Conservation (phyloP, 2,888 invertebrate species). For the Escarpia spicata region DNA sequence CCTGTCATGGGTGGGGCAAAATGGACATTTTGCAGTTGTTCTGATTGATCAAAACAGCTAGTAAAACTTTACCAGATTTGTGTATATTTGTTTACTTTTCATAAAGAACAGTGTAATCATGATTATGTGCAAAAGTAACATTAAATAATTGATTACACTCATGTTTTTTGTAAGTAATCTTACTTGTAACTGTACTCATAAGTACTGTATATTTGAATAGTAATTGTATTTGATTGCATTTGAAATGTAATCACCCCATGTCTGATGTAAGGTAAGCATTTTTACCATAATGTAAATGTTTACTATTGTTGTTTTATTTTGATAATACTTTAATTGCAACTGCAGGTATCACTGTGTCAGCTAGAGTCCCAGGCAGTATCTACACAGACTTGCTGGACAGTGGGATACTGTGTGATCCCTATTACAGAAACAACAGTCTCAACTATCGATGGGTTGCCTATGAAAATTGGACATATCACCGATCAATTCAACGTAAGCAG, state of each 20-base stretch:
- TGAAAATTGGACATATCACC: slow-evolving; percentile 82
- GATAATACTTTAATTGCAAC: neutral
- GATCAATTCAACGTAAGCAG: slow-evolving; percentile 74
- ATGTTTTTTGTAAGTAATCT: no score
- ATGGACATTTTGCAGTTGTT: no score
- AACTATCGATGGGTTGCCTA: slow-evolving; percentile 82
- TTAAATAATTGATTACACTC: no score
- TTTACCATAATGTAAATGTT: neutral
- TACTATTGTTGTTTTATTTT: neutral
- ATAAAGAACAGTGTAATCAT: no score
- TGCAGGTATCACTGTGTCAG: slow-evolving; percentile 8
- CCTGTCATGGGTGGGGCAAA: no score
- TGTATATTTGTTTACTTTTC: no score
- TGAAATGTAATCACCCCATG: no score
- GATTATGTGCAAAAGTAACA: no score
- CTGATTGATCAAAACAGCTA: no score
- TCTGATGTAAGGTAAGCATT: neutral
- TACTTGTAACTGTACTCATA: no score
- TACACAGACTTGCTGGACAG: slow-evolving; percentile 78
- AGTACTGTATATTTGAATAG: no score
- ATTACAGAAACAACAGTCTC: slow-evolving; percentile 78
- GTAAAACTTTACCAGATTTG: no score
- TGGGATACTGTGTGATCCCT: slow-evolving; percentile 69
- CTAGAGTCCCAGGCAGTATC: slow-evolving; percentile 79
- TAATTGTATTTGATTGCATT: neutral